Evolutionary conservation across 2,113 vertebrate species (phyloP).

Genomic region (Rattus norvegicus): DNA sequence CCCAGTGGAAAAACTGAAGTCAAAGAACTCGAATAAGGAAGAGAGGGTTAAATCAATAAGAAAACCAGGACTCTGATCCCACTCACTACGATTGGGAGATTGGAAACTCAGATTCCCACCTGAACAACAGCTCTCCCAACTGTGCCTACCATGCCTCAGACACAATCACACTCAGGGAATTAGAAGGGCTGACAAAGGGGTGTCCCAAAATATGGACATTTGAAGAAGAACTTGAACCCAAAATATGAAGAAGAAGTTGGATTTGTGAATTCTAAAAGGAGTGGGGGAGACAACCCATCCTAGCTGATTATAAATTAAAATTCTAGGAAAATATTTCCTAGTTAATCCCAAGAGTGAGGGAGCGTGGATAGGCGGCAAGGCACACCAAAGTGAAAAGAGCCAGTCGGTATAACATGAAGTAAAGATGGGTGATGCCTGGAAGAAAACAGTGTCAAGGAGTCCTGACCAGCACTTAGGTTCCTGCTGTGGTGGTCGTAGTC

Average conservation of each 20-base stretch:
- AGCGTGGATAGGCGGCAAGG: neutral
- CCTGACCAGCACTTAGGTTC: neutral
- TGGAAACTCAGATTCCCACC: neutral
- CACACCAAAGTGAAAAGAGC: neutral
- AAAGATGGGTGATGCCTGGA: accelerated
- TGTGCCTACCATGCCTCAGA: neutral
- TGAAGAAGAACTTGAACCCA: neutral
- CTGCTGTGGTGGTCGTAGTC: neutral
- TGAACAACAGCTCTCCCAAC: neutral
- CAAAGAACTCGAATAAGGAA: constrained; percentile 4
- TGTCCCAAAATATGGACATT: neutral
- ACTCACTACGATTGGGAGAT: neutral
- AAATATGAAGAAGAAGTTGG: neutral
- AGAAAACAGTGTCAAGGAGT: neutral
- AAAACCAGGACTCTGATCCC: neutral
- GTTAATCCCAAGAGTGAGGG: neutral
- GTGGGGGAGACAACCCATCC: neutral
- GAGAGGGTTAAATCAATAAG: neutral
- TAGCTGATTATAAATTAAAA: neutral
- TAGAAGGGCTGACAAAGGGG: neutral
- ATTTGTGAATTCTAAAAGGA: constrained; percentile 10
- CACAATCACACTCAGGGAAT: neutral
- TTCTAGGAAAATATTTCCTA: neutral
- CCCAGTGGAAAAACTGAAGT: constrained; percentile 8
- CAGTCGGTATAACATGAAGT: accelerated